These are phyloP conservation scores for Wasmannia auropunctata DNA, from an alignment of 1,140 invertebrate genomes.

Conservation along the genomic window DNA sequence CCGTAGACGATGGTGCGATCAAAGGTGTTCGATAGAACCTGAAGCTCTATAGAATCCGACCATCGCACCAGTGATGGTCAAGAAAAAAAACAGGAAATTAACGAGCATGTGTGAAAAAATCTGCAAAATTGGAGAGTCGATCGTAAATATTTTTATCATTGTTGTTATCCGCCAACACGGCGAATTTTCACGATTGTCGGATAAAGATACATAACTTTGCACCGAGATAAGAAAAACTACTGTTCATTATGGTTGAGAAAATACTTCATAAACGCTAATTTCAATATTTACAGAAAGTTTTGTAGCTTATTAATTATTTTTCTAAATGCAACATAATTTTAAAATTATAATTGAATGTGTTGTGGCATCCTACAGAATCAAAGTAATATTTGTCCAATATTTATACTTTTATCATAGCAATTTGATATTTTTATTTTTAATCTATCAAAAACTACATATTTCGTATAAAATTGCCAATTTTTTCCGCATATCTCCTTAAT, in stretches of 20 bases:
- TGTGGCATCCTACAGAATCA: background rate
- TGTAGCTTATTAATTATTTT: background rate
- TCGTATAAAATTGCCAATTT: background rate
- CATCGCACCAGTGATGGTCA: background rate
- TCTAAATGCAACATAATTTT: background rate
- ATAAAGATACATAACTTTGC: background rate
- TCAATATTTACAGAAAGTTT: background rate
- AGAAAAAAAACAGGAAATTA: background rate
- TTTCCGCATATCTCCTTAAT: background rate
- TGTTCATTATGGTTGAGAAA: background rate
- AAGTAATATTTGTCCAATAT: background rate
- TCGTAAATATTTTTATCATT: background rate
- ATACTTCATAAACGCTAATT: background rate
- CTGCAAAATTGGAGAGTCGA: background rate
- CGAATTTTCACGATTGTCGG: background rate
- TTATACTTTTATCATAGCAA: background rate
- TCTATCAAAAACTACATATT: background rate
- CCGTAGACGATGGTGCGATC: background rate
- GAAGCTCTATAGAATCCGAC: background rate
- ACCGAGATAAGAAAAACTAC: background rate
- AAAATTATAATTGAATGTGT: background rate
- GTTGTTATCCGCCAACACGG: background rate
- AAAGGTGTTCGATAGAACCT: constrained; percentile 9
- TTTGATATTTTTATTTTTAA: background rate
- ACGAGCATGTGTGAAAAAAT: background rate